A percentile compares a stretch with the other conserved stretches of the same genome.
Conservation (phyloP, 2,113 vertebrate genomes). For the Chrysemys picta region DNA sequence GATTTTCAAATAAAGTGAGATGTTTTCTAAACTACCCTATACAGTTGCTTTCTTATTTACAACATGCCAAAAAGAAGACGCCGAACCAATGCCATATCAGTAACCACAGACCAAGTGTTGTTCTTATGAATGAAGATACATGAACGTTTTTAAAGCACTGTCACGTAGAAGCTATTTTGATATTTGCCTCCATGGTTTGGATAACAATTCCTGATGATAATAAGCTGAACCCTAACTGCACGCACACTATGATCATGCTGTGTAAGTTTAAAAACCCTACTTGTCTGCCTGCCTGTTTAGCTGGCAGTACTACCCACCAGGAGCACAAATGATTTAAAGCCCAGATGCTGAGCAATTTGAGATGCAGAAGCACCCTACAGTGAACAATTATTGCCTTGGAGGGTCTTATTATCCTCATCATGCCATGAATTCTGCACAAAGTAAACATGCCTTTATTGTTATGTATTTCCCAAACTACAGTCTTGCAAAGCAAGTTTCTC, state of each 20-base stretch:
- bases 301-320: slow-evolving; percentile 63
- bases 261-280: slow-evolving; percentile 73
- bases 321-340: slow-evolving; percentile 76
- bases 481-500: slow-evolving; percentile 37
- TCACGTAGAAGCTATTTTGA: slow-evolving; percentile 47
- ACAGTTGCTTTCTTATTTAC: neutral
- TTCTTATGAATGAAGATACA: slow-evolving; percentile 28
- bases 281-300: slow-evolving; percentile 73
- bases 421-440: slow-evolving; percentile 74
- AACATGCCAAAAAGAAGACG: neutral
- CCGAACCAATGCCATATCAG: neutral
- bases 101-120: neutral
- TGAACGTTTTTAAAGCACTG: slow-evolving; percentile 44
- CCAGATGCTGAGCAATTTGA: slow-evolving; percentile 79
- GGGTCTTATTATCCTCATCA: slow-evolving; percentile 76
- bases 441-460: slow-evolving; percentile 69
- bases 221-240: slow-evolving; percentile 71
- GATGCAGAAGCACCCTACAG: slow-evolving; percentile 74
- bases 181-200: slow-evolving; percentile 56
- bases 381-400: slow-evolving; percentile 80
- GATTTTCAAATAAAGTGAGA: neutral
- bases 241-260: slow-evolving; percentile 64
- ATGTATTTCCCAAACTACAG: slow-evolving; percentile 58
- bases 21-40: slow-evolving; percentile 22
- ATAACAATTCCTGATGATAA: slow-evolving; percentile 64